phyloP scores from a whole-genome alignment of 2,797 vertebrate genomes.

The Brotula barbata region DNA sequence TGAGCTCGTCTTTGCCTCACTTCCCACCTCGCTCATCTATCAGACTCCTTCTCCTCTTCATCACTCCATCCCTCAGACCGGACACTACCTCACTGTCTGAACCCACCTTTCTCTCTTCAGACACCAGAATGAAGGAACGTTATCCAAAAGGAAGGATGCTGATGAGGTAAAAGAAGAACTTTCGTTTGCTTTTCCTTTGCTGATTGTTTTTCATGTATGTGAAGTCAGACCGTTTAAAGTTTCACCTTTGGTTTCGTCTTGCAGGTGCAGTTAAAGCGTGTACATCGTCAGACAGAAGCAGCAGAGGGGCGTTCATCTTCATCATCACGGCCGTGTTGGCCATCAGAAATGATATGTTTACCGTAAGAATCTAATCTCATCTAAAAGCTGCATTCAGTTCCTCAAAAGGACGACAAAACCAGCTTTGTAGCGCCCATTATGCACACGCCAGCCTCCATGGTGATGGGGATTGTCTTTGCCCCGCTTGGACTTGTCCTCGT shows the following conservation, averaged over 20 bases:
- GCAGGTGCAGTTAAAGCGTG: not conserved
- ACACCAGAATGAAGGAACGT: conserved; percentile 32
- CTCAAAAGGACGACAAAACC: not conserved
- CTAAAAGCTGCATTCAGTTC: not conserved
- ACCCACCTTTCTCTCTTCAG: conserved; percentile 12
- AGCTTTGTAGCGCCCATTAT: conserved; percentile 42
- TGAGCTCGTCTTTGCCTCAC: conserved; percentile 17
- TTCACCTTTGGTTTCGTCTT: not conserved
- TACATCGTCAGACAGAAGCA: not conserved
- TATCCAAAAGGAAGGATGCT: not conserved
- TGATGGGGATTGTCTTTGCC: conserved; percentile 82
- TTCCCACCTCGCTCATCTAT: conserved; percentile 10
- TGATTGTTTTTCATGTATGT: not conserved
- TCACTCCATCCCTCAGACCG: not conserved
- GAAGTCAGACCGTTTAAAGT: not conserved
- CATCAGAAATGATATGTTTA: conserved; percentile 2
- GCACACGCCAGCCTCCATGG: conserved; percentile 81
- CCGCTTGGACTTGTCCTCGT: conserved; percentile 81
- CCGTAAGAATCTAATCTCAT: not conserved
- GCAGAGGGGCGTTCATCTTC: not conserved
- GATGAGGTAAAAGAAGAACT: conserved; percentile 34
- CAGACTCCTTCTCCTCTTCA: conserved; percentile 6
- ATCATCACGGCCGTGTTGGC: not conserved
- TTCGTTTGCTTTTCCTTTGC: not conserved
- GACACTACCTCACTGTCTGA: not conserved